A percentile compares a stretch with the other conserved stretches of the same genome.
Conservation (phyloP, 2,113 vertebrate genomes). For the Apteryx owenii region DNA sequence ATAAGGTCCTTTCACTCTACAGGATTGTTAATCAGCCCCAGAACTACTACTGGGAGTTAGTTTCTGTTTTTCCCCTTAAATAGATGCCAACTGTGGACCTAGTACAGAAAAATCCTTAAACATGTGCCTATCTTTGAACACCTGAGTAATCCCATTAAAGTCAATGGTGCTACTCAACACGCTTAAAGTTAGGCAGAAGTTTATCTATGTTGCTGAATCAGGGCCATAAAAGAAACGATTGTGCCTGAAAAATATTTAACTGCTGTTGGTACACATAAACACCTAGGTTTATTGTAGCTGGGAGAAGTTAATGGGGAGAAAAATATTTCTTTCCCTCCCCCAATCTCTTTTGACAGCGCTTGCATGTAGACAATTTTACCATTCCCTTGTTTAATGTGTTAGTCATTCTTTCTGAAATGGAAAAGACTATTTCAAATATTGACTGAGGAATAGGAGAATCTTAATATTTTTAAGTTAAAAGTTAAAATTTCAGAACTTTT, state of each 20-base stretch:
- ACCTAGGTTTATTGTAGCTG: slow-evolving; percentile 6
- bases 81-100: background rate
- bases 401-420: background rate
- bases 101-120: background rate
- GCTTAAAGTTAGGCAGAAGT: background rate
- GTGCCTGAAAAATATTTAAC: slow-evolving; percentile 28
- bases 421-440: background rate
- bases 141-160: background rate
- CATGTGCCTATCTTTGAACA: background rate
- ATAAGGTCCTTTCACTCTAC: background rate
- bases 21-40: background rate
- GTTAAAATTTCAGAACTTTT: background rate
- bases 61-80: background rate
- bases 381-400: background rate
- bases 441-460: background rate
- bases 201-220: slow-evolving; percentile 38
- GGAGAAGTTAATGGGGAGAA: slow-evolving; percentile 33
- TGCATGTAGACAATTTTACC: background rate
- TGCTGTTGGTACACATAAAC: slow-evolving; percentile 17
- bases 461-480: background rate
- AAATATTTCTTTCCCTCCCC: background rate
- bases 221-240: slow-evolving; percentile 12
- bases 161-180: background rate
- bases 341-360: background rate
- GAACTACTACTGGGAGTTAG: background rate